These are phyloP conservation scores for Hylomyscus alleni DNA, from an alignment of 2,797 vertebrate species.

Conservation along the genomic window DNA sequence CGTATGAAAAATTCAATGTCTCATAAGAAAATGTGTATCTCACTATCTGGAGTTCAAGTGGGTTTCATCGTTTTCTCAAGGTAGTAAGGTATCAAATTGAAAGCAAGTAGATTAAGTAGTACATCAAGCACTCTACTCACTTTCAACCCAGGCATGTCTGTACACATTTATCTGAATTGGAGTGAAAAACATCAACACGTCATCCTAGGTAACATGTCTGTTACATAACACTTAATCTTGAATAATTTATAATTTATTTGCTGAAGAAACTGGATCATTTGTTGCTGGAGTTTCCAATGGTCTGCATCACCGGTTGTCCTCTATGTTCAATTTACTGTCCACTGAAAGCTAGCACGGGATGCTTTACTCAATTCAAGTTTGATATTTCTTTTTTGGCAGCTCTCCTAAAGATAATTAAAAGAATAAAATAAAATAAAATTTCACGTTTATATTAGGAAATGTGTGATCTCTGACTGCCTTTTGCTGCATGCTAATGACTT, in stretches of 20 bases:
- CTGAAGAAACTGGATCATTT: neutral
- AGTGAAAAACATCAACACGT: neutral
- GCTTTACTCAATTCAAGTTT: neutral
- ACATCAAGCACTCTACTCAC: neutral
- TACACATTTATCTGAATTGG: neutral
- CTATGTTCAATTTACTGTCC: neutral
- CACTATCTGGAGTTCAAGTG: neutral
- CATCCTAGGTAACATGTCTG: neutral
- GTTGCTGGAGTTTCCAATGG: neutral
- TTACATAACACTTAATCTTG: neutral
- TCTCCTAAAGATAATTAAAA: too few relatives aligned
- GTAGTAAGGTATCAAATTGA: neutral
- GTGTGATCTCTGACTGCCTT: neutral
- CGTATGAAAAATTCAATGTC: neutral
- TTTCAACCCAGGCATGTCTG: neutral
- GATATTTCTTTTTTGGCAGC: neutral
- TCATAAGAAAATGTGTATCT: neutral
- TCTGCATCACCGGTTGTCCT: neutral
- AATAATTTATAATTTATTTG: neutral
- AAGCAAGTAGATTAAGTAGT: neutral
- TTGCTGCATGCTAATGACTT: neutral
- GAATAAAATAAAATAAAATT: too few relatives aligned
- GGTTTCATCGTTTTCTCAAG: constrained; percentile 3
- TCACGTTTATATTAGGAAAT: neutral
- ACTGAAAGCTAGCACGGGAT: neutral